Conservation (phyloP, 2,888 invertebrate species). For the Coecobrya sp. region DNA sequence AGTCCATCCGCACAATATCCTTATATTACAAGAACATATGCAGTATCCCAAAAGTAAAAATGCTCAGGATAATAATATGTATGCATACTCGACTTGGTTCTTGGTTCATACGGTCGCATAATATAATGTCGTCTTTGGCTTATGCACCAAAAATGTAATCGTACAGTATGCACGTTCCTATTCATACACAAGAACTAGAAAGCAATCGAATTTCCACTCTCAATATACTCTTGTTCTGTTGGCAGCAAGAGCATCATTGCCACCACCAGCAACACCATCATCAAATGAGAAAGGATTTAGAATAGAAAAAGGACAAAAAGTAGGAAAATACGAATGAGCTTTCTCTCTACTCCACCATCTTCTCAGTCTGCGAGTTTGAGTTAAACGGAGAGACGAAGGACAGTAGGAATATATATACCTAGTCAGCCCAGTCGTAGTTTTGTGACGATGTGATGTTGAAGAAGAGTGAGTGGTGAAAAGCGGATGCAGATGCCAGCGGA, state of each 20-base stretch:
- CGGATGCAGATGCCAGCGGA: conserved; percentile 79
- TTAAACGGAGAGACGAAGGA: neutral
- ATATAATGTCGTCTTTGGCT: conserved; percentile 17
- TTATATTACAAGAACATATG: conserved; percentile 6
- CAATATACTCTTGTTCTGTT: conserved; percentile 48
- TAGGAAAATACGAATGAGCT: conserved; percentile 61
- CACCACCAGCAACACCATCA: conserved; percentile 24
- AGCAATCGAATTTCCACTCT: conserved; percentile 64
- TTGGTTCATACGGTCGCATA: neutral
- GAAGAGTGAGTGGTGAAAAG: conserved; percentile 73
- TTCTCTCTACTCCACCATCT: conserved; percentile 40
- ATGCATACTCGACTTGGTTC: conserved; percentile 9
- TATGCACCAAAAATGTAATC: conserved; percentile 52
- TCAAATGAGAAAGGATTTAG: conserved; percentile 46
- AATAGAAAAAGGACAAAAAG: conserved; percentile 65
- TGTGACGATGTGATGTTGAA: conserved; percentile 51
- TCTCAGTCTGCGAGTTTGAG: conserved; percentile 9
- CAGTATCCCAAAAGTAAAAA: conserved; percentile 15
- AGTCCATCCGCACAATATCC: neutral
- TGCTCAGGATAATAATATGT: conserved; percentile 3
- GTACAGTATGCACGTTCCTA: neutral
- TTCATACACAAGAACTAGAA: conserved; percentile 36
- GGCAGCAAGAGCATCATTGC: conserved; percentile 60
- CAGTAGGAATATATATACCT: neutral
- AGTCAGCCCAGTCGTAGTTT: neutral